phyloP scores from a whole-genome alignment of 2,797 vertebrate species.

The Lates japonicus region DNA sequence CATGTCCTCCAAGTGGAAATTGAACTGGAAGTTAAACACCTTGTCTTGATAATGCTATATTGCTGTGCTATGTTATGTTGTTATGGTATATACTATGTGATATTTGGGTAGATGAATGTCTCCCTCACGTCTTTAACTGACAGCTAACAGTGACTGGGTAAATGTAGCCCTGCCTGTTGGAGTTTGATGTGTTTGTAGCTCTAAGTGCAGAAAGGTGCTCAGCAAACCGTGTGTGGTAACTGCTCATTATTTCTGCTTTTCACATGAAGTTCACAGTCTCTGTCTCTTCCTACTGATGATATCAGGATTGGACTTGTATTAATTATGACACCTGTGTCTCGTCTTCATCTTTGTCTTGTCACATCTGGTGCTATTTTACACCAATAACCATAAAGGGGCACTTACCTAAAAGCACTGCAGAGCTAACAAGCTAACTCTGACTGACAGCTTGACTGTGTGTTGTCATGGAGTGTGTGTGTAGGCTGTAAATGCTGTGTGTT shows the following conservation, averaged over 20 bases:
- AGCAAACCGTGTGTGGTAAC: not conserved
- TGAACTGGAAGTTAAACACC: not conserved
- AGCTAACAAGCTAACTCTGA: not conserved
- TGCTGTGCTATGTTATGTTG: not conserved
- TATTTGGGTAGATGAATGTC: not conserved
- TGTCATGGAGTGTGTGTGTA: not conserved
- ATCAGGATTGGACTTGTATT: not conserved
- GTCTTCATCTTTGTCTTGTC: conserved; percentile 6
- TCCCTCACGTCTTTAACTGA: not conserved
- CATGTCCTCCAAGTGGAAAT: not conserved
- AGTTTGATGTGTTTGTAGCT: not conserved
- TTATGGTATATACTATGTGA: not conserved
- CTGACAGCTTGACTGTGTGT: not conserved
- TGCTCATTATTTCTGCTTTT: conserved; percentile 4
- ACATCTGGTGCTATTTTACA: conserved; percentile 8
- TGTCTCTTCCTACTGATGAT: not conserved
- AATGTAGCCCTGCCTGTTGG: not conserved
- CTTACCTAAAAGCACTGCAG: not conserved
- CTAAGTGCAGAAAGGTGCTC: not conserved
- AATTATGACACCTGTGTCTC: conserved; percentile 8
- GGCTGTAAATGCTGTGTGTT: not conserved
- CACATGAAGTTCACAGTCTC: conserved; percentile 11
- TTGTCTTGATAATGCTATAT: not conserved
- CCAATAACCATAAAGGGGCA: not conserved
- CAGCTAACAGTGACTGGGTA: no score